Evolutionary conservation across 2,113 vertebrate genomes (phyloP).

Genomic region (Prunella himalayana): DNA sequence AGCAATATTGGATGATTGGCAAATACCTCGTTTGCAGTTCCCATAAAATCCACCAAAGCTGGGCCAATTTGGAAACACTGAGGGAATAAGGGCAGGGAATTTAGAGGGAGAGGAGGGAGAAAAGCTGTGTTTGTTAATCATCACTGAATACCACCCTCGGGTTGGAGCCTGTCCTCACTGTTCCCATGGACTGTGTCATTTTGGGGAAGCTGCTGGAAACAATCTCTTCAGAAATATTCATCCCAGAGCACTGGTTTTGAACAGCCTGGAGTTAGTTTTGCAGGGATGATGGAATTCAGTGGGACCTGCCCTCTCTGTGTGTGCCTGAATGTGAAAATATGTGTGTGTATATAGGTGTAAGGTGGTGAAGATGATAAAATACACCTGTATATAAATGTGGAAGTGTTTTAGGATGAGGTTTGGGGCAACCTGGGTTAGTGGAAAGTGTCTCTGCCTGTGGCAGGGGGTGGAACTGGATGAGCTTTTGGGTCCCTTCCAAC

Average conservation of each 20-base stretch:
- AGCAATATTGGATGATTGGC: not conserved
- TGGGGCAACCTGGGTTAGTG: not conserved
- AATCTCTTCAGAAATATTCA: not conserved
- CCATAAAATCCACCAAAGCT: not conserved
- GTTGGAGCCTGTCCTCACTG: not conserved
- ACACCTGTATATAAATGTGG: fast-evolving
- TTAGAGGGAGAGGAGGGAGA: not conserved
- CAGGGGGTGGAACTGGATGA: not conserved
- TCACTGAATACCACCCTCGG: not conserved
- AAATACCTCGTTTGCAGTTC: not conserved
- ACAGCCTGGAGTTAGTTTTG: not conserved
- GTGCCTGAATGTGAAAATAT: not conserved
- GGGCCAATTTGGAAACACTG: not conserved
- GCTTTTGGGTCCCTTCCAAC: not conserved
- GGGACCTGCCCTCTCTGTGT: not conserved
- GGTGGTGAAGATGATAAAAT: not conserved
- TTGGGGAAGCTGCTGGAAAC: not conserved
- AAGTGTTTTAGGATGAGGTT: not conserved
- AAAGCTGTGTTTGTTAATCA: not conserved
- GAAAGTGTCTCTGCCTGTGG: fast-evolving
- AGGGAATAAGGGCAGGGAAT: not conserved
- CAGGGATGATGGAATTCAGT: not conserved
- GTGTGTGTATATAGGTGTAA: fast-evolving
- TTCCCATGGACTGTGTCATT: not conserved
- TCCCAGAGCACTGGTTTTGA: not conserved